A percentile compares a stretch with the other conserved stretches of the same genome.
phyloP scores from a whole-genome alignment of 35 echinoderm and acorn worm species.

The Diadema setosum region DNA sequence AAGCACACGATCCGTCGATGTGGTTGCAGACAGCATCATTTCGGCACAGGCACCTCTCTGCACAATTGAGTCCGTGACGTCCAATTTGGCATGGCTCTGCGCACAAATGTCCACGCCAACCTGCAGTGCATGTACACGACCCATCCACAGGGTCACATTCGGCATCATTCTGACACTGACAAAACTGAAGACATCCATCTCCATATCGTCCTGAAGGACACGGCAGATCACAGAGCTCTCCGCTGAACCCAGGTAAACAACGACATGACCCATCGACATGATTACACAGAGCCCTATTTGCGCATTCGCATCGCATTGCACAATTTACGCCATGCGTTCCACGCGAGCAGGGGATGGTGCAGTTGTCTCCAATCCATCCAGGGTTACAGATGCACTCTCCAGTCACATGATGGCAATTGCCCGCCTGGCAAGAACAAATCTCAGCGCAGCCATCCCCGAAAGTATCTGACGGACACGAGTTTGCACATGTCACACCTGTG shows the following conservation, averaged over 20 bases:
- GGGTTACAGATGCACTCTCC: slow-evolving; percentile 65
- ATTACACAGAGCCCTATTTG: slow-evolving; percentile 62
- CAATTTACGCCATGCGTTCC: slow-evolving; percentile 54
- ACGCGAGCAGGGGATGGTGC: slow-evolving; percentile 33
- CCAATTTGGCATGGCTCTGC: slow-evolving; percentile 62
- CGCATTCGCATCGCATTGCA: slow-evolving; percentile 43
- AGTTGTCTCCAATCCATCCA: slow-evolving; percentile 58
- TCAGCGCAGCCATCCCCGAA: slow-evolving; percentile 49
- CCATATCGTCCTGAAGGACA: slow-evolving; percentile 53
- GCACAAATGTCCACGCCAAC: slow-evolving; percentile 62
- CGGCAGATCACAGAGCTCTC: not conserved
- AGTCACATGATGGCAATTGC: slow-evolving; percentile 52
- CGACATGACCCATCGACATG: slow-evolving; percentile 42
- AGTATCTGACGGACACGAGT: slow-evolving; percentile 35
- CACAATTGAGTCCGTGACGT: slow-evolving; percentile 57
- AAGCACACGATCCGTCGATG: slow-evolving; percentile 61
- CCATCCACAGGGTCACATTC: slow-evolving; percentile 58
- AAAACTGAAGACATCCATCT: slow-evolving; percentile 25
- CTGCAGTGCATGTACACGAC: slow-evolving; percentile 53
- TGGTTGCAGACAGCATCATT: slow-evolving; percentile 67
- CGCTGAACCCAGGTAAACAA: slow-evolving; percentile 1
- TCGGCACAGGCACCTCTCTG: slow-evolving; percentile 48
- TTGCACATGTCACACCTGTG: slow-evolving; percentile 50
- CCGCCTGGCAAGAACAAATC: slow-evolving; percentile 41
- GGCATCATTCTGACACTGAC: slow-evolving; percentile 60